A percentile compares a stretch with the other conserved stretches of the same genome.
These are phyloP conservation scores for Melierax canorus DNA, from an alignment of 2,113 vertebrate genomes.

Conservation along the genomic window DNA sequence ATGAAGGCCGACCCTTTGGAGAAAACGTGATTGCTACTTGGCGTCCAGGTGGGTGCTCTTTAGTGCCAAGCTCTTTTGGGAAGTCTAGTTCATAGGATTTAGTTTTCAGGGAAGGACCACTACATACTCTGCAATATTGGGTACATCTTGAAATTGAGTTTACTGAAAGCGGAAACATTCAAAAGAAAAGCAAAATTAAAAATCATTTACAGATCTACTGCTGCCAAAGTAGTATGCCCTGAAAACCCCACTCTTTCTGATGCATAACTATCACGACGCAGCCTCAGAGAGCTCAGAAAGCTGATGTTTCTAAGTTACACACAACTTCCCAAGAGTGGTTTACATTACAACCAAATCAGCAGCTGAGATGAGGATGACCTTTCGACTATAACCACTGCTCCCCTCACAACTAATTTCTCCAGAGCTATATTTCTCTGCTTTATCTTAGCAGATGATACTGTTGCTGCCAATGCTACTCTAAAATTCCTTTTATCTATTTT, in stretches of 20 bases:
- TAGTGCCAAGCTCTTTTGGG: not conserved
- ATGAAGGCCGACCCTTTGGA: not conserved
- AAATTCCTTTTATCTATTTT: slow-evolving; percentile 61
- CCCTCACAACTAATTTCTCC: slow-evolving; percentile 10
- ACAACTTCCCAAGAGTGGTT: not conserved
- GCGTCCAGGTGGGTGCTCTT: not conserved
- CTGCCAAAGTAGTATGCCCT: not conserved
- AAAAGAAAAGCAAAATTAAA: not conserved
- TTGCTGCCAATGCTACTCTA: slow-evolving; percentile 4
- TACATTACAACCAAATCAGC: not conserved
- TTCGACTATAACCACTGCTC: not conserved
- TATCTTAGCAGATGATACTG: slow-evolving; percentile 31
- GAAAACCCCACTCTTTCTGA: not conserved
- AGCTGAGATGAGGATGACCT: slow-evolving; percentile 12
- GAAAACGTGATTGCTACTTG: not conserved
- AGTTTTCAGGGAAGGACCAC: not conserved
- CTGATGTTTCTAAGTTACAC: not conserved
- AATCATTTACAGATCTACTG: not conserved
- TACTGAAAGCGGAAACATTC: not conserved
- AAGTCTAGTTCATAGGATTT: not conserved
- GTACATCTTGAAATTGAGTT: not conserved
- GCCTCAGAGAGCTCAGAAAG: not conserved
- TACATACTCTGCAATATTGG: not conserved
- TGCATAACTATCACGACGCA: not conserved
- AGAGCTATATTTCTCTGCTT: slow-evolving; percentile 20